phyloP scores from a whole-genome alignment of 2,888 invertebrate species.

The Drosophila flavopinicola region DNA sequence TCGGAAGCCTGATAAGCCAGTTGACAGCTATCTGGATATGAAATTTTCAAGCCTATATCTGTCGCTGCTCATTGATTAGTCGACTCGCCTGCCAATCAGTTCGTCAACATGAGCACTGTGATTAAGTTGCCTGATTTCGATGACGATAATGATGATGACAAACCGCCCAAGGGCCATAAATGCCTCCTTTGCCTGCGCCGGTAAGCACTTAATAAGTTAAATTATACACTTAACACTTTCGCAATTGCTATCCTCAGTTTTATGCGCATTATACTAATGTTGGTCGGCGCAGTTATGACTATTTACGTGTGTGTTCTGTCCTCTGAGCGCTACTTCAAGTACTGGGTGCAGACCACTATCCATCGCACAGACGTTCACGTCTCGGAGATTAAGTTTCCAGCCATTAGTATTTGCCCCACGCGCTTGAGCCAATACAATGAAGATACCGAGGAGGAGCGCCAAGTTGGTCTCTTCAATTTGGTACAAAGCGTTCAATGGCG shows the following conservation, averaged over 20 bases:
- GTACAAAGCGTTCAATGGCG: slow-evolving; percentile 39
- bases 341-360: slow-evolving; percentile 79
- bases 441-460: background rate
- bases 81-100: slow-evolving; percentile 50
- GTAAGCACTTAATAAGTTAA: slow-evolving; percentile 32
- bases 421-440: slow-evolving; percentile 3
- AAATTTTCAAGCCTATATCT: slow-evolving; percentile 40
- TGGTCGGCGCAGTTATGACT: slow-evolving; percentile 48
- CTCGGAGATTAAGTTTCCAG: slow-evolving; percentile 76
- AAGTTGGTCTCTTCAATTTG: slow-evolving; percentile 36
- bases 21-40: slow-evolving; percentile 21
- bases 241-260: slow-evolving; percentile 31
- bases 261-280: slow-evolving; percentile 39
- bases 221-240: slow-evolving; percentile 5
- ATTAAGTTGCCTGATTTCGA: slow-evolving; percentile 26
- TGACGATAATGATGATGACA: slow-evolving; percentile 50
- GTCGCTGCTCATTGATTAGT: slow-evolving; percentile 58
- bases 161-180: background rate
- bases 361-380: slow-evolving; percentile 77
- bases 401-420: slow-evolving; percentile 72
- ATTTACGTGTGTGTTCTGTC: slow-evolving; percentile 68
- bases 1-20: slow-evolving; percentile 53
- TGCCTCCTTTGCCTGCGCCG: slow-evolving; percentile 30
- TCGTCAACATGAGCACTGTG: slow-evolving; percentile 45
- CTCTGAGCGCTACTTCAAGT: slow-evolving; percentile 66